Base-by-base conservation (phyloP, 2,888 invertebrate species). In the Drosophila neutralis region DNA sequence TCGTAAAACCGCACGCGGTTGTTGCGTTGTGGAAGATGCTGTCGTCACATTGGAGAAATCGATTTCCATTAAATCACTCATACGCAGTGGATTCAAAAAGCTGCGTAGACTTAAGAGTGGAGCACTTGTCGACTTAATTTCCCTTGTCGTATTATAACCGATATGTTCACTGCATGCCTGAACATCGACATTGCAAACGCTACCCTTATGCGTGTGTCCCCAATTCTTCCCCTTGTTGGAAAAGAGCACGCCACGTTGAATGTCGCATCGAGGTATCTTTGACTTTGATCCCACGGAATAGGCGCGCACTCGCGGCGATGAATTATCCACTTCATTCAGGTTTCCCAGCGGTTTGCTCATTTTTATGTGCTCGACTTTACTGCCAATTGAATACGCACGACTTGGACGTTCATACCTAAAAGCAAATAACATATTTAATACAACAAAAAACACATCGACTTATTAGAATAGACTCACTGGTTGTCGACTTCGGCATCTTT, bases 371-470 rank as follows among this genome's bases (percentile, higher is more conserved):
- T 96, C 96, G 4, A 96, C 96, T 79, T 96, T 95, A 63, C 97
- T 97, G 29, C 98, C 98, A 76, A 98, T 96, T 33, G 97, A 97
- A 93, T 97, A 97, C 1, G 97, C 96, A 80, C 97, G 94, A 60
- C 95, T 94, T n/a, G 96, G 96, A 82, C 94, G 94, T 80, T 93
- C 93, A 61, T n/a, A 79, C 51, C 86, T 85, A 33, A 33, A 63
- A 63, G 52, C 56, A 21, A 31, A 54, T 52, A 29, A 15, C 45
- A 24, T 15, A 15, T 92, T 91, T 33, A 31, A 11, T 40, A 35
- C 3, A 42, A 21, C 8, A n/a, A n/a, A 27, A 48, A 21, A 52
- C 15, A 11, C 24, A 29, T 13, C 13, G 18, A 61, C 13, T 10
- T 60, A 27, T n/a, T 10, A 48, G 11, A 40, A 7, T 4, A 24